Evolutionary conservation across 1,140 invertebrate genomes (phyloP).

Genomic region (Trichoplusia ni): DNA sequence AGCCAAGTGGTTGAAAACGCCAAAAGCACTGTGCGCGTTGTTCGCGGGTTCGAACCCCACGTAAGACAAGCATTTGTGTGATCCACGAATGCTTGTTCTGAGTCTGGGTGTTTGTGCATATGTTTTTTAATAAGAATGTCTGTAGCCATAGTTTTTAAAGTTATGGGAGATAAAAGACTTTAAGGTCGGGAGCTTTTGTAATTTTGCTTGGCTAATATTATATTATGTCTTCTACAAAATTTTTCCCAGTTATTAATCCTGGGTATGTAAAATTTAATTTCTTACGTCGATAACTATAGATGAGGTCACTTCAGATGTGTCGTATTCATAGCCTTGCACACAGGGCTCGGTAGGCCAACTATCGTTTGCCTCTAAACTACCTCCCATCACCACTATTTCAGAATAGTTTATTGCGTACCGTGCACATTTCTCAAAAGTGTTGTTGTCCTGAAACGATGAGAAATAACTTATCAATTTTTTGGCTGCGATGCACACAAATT

Average conservation of each 20-base stretch:
- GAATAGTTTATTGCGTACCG: slow-evolving; percentile 89
- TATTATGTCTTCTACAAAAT: not conserved
- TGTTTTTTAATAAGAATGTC: no score
- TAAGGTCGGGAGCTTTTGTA: no score
- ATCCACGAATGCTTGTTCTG: no score
- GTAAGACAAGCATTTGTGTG: no score
- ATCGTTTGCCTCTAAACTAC: slow-evolving; percentile 61
- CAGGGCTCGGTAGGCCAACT: slow-evolving; percentile 87
- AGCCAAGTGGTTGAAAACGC: no score
- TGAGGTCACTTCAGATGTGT: slow-evolving; percentile 85
- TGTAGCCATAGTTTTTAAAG: no score
- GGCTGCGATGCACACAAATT: not conserved
- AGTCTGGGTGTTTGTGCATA: no score
- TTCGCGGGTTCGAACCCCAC: no score
- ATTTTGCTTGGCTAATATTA: no score
- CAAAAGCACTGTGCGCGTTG: no score
- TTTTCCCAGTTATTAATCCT: not conserved
- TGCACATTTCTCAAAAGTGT: slow-evolving; percentile 67
- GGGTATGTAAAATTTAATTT: not conserved
- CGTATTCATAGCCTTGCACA: slow-evolving; percentile 90
- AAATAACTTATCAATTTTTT: not conserved
- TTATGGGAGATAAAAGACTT: no score
- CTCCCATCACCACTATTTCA: slow-evolving; percentile 73
- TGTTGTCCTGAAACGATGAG: slow-evolving; percentile 69
- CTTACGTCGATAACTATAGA: slow-evolving; percentile 92